A percentile compares a stretch with the other conserved stretches of the same genome.
Conservation (phyloP, 2,797 vertebrate species). For the Aratinga solstitialis region DNA sequence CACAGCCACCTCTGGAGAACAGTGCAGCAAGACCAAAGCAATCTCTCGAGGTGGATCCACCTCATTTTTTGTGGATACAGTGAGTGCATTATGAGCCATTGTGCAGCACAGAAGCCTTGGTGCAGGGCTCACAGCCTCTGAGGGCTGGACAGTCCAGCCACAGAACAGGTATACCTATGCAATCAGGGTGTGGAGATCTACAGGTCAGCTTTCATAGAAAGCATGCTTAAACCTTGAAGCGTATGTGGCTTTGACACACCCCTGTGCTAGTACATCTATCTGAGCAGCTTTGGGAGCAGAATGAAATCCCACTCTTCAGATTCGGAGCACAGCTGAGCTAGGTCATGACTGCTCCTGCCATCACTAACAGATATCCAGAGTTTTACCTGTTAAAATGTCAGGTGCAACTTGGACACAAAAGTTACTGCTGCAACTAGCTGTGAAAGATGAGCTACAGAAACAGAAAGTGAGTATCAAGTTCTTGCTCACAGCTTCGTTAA, state of each 20-base stretch:
- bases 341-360: neutral
- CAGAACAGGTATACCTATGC: neutral
- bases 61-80: neutral
- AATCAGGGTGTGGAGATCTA: neutral
- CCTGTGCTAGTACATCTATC: neutral
- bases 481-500: neutral
- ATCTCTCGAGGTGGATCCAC: neutral
- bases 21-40: neutral
- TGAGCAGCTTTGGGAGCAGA: neutral
- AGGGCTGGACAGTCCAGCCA: neutral
- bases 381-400: neutral
- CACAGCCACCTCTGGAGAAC: neutral
- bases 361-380: neutral
- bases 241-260: neutral
- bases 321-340: neutral
- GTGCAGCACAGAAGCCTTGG: neutral
- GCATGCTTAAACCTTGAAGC: neutral
- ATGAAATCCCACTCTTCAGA: neutral
- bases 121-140: accelerated
- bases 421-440: neutral
- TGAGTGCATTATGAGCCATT: accelerated
- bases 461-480: neutral
- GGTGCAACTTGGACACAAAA: neutral
- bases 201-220: neutral
- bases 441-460: neutral